A percentile compares a stretch with the other conserved stretches of the same genome.
These are phyloP conservation scores for Lacanobia wlatinum DNA, from an alignment of 2,888 invertebrate species.

Conservation along the genomic window DNA sequence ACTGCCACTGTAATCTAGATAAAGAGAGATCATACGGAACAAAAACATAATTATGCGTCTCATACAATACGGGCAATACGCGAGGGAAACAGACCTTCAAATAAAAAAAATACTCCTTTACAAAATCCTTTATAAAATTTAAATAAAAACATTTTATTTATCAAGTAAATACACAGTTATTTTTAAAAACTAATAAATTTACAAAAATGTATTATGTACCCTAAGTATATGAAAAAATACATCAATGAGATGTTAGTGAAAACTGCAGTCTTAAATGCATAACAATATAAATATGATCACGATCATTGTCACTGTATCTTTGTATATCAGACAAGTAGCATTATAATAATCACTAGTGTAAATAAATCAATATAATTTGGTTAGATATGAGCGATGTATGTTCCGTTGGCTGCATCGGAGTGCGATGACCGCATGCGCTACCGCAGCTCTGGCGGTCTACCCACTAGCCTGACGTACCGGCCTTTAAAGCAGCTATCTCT, in stretches of 20 bases:
- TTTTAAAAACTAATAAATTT: too few species aligned
- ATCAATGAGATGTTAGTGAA: conserved; percentile 11
- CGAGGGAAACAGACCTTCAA: too few species aligned
- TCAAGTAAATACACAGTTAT: too few species aligned
- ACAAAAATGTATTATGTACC: conserved; percentile 16
- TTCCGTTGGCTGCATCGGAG: not conserved
- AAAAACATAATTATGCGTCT: too few species aligned
- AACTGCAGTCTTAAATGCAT: conserved; percentile 25
- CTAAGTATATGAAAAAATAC: too few species aligned
- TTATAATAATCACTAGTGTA: not conserved
- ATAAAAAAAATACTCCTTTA: too few species aligned
- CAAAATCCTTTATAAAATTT: too few species aligned
- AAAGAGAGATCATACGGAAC: too few species aligned
- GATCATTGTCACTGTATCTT: not conserved
- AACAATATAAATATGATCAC: not conserved
- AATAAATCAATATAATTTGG: not conserved
- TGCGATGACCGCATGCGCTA: not conserved
- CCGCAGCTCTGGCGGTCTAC: not conserved
- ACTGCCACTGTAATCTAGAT: too few species aligned
- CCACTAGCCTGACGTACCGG: conserved; percentile 38
- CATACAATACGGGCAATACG: too few species aligned
- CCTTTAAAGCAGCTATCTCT: conserved; percentile 62
- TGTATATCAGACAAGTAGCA: not conserved
- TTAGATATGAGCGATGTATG: not conserved
- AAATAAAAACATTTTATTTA: too few species aligned